These are phyloP conservation scores for Ormyrus labotus DNA, from an alignment of 2,888 invertebrate genomes.

Conservation along the genomic window DNA sequence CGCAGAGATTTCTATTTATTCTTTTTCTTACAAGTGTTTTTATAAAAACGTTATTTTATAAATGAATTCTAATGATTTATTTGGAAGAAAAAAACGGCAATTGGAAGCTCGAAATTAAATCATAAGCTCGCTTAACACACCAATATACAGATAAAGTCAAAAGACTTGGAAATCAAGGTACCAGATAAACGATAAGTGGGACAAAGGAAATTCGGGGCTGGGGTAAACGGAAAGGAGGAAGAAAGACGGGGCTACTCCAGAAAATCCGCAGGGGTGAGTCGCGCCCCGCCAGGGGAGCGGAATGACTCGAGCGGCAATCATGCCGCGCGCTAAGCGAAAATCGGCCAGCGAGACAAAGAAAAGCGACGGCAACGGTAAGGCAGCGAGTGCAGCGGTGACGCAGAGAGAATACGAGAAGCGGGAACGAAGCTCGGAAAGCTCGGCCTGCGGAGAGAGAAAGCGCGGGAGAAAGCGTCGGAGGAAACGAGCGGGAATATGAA, in stretches of 20 bases:
- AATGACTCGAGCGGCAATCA: constrained; percentile 3
- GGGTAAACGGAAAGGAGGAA: background rate
- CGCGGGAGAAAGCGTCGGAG: constrained; percentile 4
- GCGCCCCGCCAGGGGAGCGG: constrained; percentile 1
- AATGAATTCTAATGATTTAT: no score
- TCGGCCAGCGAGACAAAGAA: constrained; percentile 34
- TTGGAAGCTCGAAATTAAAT: constrained; percentile 23
- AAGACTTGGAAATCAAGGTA: constrained; percentile 14
- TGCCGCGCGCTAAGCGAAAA: constrained; percentile 22
- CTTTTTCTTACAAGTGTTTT: no score
- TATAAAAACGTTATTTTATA: no score
- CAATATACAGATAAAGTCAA: constrained; percentile 6
- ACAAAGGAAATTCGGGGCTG: constrained; percentile 47
- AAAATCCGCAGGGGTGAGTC: constrained; percentile 32
- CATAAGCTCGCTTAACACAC: constrained; percentile 28
- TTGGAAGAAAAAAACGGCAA: no score
- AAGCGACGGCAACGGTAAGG: background rate
- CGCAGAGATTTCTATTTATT: no score
- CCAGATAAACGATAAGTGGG: constrained; percentile 45
- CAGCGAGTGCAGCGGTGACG: background rate
- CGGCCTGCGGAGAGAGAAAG: background rate
- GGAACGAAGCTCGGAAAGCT: background rate
- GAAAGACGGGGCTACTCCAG: constrained; percentile 4
- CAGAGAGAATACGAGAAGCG: background rate
- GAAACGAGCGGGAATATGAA: constrained; percentile 35